Conservation (phyloP, 2,888 invertebrate species). For the Ochlodes sylvanus region DNA sequence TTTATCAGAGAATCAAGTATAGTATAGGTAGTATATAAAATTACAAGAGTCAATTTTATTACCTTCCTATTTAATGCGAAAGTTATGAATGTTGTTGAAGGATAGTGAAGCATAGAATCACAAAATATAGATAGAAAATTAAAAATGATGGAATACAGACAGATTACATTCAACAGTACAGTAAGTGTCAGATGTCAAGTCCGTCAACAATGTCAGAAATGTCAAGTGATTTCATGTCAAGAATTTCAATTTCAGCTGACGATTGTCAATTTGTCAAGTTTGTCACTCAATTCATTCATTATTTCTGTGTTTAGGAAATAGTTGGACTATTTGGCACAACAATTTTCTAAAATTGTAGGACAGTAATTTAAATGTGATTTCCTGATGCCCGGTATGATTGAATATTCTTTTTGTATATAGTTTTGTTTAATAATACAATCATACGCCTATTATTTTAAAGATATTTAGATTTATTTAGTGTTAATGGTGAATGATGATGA, state of each 20-base stretch:
- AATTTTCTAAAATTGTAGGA: conserved; percentile 30
- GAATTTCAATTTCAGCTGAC: conserved; percentile 24
- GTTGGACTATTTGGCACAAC: conserved; percentile 19
- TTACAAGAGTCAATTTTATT: too few relatives aligned
- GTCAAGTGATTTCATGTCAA: too few relatives aligned
- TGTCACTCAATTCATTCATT: too few relatives aligned
- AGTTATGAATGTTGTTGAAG: too few relatives aligned
- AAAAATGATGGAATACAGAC: too few relatives aligned
- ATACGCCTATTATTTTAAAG: not conserved
- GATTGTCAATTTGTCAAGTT: conserved; percentile 40
- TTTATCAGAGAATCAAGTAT: too few relatives aligned
- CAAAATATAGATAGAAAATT: too few relatives aligned
- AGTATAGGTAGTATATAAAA: too few relatives aligned
- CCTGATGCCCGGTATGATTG: conserved; percentile 38
- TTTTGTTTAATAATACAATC: not conserved
- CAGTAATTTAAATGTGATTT: conserved; percentile 34
- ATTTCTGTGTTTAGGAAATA: too few relatives aligned
- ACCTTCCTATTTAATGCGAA: too few relatives aligned
- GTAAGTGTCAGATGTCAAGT: conserved; percentile 34
- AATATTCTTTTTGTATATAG: not conserved
- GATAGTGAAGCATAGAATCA: too few relatives aligned
- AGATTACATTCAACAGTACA: too few relatives aligned
- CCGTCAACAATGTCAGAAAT: not conserved
- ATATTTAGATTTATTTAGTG: not conserved
- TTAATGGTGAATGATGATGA: conserved; percentile 3